phyloP scores from a whole-genome alignment of 2,888 invertebrate species.

The Therioaphis trifolii region DNA sequence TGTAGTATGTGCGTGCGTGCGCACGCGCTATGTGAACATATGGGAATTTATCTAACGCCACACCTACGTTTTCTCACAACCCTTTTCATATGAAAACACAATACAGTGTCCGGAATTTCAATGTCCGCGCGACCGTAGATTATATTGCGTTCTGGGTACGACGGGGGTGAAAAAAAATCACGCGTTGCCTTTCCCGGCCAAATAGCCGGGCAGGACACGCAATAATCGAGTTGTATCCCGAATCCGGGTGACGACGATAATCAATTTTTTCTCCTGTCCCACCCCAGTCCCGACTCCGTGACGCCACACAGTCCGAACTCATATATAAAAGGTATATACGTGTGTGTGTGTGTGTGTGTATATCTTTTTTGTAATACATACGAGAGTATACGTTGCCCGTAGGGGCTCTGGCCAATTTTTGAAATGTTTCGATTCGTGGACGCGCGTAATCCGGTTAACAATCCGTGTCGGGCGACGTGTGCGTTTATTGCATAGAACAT shows the following conservation, averaged over 20 bases:
- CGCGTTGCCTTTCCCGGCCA: not conserved
- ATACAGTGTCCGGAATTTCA: not conserved
- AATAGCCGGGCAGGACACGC: not conserved
- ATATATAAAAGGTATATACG: no score
- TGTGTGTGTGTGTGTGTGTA: no score
- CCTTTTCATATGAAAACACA: not conserved
- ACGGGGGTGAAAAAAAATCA: not conserved
- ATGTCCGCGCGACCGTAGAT: not conserved
- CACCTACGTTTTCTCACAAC: not conserved
- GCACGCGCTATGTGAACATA: no score
- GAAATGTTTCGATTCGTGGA: not conserved
- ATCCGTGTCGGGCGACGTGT: no score
- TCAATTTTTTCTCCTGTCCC: slow-evolving; percentile 10
- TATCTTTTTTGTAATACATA: no score
- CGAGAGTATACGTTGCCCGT: no score
- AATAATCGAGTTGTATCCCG: not conserved
- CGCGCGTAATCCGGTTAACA: not conserved
- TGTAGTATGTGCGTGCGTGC: no score
- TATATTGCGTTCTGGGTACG: no score
- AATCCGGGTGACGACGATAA: not conserved
- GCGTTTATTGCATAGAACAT: no score
- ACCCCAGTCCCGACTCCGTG: no score
- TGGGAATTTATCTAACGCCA: not conserved
- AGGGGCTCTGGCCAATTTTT: not conserved
- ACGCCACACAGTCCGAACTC: no score